Percentiles rank a stretch among this genome's conserved stretches.
phyloP scores from a whole-genome alignment of 2,113 vertebrate species.

The Lophotis ruficrista region DNA sequence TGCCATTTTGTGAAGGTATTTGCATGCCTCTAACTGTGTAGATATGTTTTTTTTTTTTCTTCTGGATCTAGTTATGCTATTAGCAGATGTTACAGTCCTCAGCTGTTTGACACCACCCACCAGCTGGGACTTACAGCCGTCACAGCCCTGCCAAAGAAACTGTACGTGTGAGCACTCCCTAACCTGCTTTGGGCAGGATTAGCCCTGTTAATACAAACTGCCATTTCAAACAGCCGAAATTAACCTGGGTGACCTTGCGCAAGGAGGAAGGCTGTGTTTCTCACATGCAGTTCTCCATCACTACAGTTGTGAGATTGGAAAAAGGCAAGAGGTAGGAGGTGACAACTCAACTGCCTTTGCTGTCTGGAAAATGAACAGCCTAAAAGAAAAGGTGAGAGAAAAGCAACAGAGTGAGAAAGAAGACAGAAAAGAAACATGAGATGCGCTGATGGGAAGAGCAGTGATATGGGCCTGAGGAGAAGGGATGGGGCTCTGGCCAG shows the following conservation, averaged over 20 bases:
- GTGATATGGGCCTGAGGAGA: background rate
- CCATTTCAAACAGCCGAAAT: background rate
- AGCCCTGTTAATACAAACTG: background rate
- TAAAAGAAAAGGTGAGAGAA: background rate
- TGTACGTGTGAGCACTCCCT: background rate
- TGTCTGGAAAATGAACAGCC: slow-evolving; percentile 11
- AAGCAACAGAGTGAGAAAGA: background rate
- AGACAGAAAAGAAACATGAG: background rate
- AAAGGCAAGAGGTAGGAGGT: background rate
- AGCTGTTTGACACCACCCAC: background rate
- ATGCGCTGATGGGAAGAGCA: background rate
- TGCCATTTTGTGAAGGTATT: background rate
- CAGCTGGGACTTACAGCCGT: background rate
- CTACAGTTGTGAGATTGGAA: background rate
- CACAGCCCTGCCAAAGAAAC: background rate
- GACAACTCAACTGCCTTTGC: slow-evolving; percentile 3
- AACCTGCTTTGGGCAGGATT: background rate
- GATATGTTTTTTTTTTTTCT: background rate
- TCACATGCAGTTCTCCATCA: background rate
- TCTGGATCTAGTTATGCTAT: background rate
- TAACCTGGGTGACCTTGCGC: background rate
- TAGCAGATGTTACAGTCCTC: background rate
- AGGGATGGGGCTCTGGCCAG: background rate
- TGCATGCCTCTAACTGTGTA: background rate
- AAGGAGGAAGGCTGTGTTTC: background rate